phyloP scores from a whole-genome alignment of 2,113 vertebrate genomes.

The Helogale parvula region DNA sequence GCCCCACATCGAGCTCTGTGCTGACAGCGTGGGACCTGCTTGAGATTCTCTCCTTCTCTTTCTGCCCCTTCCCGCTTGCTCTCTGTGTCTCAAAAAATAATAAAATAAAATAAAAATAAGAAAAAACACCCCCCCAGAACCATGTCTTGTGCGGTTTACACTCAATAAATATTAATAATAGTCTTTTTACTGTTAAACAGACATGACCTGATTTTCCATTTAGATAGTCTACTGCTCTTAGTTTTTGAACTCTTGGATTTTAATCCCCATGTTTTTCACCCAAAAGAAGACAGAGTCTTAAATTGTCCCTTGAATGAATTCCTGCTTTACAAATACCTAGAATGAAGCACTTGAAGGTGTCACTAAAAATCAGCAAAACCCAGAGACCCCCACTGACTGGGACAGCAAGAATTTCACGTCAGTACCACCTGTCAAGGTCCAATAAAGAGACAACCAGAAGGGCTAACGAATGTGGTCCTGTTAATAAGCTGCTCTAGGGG shows the following conservation, averaged over 20 bases:
- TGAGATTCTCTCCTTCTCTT: too few species aligned
- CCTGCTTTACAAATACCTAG: background rate
- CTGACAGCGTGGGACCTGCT: too few species aligned
- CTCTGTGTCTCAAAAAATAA: too few species aligned
- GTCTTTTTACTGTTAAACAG: background rate
- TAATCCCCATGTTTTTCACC: background rate
- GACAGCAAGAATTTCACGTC: background rate
- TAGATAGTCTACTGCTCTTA: background rate
- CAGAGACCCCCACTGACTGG: background rate
- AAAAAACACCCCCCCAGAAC: too few species aligned
- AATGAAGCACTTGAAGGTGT: background rate
- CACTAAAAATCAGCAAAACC: background rate
- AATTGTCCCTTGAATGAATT: background rate
- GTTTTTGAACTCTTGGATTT: background rate
- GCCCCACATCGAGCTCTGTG: too few species aligned
- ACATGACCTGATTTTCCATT: background rate
- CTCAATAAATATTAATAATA: background rate
- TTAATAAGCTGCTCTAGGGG: background rate
- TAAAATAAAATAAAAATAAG: too few species aligned
- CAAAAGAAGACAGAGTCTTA: background rate
- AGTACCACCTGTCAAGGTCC: too few species aligned
- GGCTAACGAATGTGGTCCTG: fast-evolving
- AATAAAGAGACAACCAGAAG: background rate
- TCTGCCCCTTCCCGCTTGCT: too few species aligned
- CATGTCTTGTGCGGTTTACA: background rate